These are phyloP conservation scores for Pachycephus smyrnensis DNA, from an alignment of 2,888 invertebrate species.

Conservation along the genomic window DNA sequence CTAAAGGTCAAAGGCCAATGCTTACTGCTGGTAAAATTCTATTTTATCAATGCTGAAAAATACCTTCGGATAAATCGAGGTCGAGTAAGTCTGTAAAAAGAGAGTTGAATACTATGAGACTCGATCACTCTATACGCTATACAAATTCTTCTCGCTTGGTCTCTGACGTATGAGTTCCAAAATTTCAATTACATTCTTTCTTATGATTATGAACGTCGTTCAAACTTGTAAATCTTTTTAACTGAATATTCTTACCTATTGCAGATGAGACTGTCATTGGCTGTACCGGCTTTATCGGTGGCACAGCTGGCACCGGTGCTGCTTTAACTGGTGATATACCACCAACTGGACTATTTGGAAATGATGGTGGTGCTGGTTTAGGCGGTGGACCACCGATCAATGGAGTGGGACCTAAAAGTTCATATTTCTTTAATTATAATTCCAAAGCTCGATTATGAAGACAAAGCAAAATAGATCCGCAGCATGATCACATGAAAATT, in stretches of 20 bases:
- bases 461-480: neutral
- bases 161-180: neutral
- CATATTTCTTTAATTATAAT: neutral
- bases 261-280: constrained; percentile 43
- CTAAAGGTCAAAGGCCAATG: neutral
- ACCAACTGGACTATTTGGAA: constrained; percentile 65
- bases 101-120: constrained; percentile 30
- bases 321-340: constrained; percentile 42
- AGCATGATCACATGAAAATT: neutral
- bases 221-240: neutral
- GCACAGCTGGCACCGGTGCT: constrained; percentile 33
- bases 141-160: neutral
- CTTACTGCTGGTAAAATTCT: neutral
- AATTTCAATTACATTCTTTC: neutral
- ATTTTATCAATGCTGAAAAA: neutral
- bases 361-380: constrained; percentile 66
- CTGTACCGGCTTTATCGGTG: constrained; percentile 48
- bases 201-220: neutral
- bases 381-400: constrained; percentile 57
- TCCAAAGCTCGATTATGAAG: neutral
- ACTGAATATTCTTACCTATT: constrained; percentile 46
- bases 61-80: constrained; percentile 59
- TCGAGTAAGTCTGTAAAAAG: constrained; percentile 61
- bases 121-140: neutral
- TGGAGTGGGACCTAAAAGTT: neutral